A percentile compares a stretch with the other conserved stretches of the same genome.
These are phyloP conservation scores for Junonia oenone DNA, from an alignment of 2,888 invertebrate genomes.

Conservation along the genomic window DNA sequence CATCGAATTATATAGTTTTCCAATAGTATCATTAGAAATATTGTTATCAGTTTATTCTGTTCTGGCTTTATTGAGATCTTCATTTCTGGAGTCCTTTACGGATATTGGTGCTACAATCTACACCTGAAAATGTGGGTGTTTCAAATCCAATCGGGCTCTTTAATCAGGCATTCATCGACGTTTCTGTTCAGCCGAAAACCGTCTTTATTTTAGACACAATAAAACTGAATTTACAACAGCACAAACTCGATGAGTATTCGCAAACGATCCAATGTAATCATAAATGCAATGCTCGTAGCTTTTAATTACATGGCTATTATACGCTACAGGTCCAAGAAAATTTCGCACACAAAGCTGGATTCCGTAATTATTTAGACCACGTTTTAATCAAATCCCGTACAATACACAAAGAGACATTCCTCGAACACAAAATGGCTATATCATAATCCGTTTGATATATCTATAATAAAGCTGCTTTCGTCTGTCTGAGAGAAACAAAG, in stretches of 20 bases:
- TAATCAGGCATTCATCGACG: background rate
- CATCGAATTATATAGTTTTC: background rate
- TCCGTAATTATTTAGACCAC: conserved; percentile 21
- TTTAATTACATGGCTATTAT: conserved; percentile 1
- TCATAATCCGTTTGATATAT: conserved; percentile 29
- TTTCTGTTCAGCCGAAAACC: background rate
- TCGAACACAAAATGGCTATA: conserved; percentile 24
- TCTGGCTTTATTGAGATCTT: background rate
- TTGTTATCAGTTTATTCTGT: background rate
- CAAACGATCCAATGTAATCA: conserved; percentile 2
- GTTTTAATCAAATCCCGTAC: conserved; percentile 29
- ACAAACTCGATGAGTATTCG: background rate
- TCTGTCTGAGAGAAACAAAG: conserved; percentile 37
- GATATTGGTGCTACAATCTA: background rate
- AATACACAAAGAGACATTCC: conserved; percentile 33
- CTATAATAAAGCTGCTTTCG: conserved; percentile 32
- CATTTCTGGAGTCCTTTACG: background rate
- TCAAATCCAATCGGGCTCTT: background rate
- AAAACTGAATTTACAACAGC: background rate
- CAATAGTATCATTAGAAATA: background rate
- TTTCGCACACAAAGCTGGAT: background rate
- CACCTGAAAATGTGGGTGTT: conserved; percentile 1
- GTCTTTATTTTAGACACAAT: background rate
- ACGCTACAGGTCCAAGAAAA: background rate
- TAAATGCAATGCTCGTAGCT: conserved; percentile 1